A percentile compares a stretch with the other conserved stretches of the same genome.
These are phyloP conservation scores for Chrysolina americana DNA, from an alignment of 2,888 invertebrate genomes.

Conservation along the genomic window DNA sequence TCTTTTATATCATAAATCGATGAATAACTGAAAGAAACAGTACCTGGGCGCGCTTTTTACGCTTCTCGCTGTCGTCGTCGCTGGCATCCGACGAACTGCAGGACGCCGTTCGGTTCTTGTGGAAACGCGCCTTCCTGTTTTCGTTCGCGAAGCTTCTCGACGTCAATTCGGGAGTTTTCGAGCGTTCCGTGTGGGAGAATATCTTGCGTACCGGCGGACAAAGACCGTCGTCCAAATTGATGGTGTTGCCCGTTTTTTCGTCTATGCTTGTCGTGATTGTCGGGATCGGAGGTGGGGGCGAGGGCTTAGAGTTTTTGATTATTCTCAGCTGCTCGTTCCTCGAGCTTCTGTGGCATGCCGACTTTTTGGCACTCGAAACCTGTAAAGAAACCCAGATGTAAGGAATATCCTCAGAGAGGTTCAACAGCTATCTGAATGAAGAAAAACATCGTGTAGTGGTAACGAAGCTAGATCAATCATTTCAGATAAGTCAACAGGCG, in stretches of 20 bases:
- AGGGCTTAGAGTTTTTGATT: constrained; percentile 49
- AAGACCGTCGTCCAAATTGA: constrained; percentile 50
- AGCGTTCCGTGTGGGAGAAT: constrained; percentile 55
- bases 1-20: too few relatives aligned
- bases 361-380: constrained; percentile 31
- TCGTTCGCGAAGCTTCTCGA: constrained; percentile 47
- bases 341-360: not conserved
- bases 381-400: not conserved
- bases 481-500: too few relatives aligned
- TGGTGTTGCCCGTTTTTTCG: not conserved
- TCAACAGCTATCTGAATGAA: too few relatives aligned
- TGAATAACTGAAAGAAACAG: too few relatives aligned
- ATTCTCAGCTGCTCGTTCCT: constrained; percentile 56
- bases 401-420: too few relatives aligned
- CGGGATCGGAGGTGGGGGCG: constrained; percentile 68
- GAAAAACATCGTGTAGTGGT: too few relatives aligned
- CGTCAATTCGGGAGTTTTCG: constrained; percentile 47
- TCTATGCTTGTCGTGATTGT: constrained; percentile 66
- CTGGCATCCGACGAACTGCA: constrained; percentile 96
- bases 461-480: too few relatives aligned
- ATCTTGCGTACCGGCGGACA: constrained; percentile 66
- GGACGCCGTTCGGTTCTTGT: constrained; percentile 85
- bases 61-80: constrained; percentile 86
- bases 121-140: constrained; percentile 73
- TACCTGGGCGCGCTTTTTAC: constrained; percentile 83